Conservation (phyloP, 2,113 vertebrate genomes). For the Mormoops blainvillei region DNA sequence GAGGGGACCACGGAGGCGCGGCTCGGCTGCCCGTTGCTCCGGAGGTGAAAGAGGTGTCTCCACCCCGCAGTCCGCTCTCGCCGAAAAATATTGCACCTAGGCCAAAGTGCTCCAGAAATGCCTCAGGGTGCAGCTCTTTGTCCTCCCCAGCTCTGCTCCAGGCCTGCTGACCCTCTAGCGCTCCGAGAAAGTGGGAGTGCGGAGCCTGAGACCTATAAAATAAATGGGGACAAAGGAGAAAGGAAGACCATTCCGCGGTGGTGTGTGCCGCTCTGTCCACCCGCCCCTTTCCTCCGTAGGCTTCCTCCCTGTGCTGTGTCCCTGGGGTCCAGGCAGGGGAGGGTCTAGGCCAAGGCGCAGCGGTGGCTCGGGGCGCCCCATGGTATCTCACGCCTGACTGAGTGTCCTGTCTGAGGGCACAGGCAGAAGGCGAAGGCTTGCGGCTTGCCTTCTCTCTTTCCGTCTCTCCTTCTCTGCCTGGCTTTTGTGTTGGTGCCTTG, state of each 20-base stretch:
- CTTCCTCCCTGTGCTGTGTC: not conserved
- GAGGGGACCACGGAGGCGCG: not conserved
- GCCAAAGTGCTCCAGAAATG: not conserved
- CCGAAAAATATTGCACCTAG: not conserved
- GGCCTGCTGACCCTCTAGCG: not conserved
- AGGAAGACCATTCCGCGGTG: not conserved
- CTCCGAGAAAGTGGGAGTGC: not conserved
- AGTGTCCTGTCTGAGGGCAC: not conserved
- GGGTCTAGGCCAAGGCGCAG: not conserved
- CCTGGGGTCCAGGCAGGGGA: not conserved
- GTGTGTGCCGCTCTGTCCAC: not conserved
- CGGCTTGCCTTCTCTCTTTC: not conserved
- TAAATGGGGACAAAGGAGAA: constrained; percentile 4
- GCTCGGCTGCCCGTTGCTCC: not conserved
- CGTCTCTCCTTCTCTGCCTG: not conserved
- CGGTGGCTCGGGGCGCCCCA: rapidly evolving
- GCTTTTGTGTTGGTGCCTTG: constrained; percentile 72
- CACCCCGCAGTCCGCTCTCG: not conserved
- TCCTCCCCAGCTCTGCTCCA: constrained; percentile 16
- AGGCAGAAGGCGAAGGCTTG: not conserved
- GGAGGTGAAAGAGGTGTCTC: not conserved
- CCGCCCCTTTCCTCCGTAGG: not conserved
- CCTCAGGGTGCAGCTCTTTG: constrained; percentile 38
- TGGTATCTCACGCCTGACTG: too few species aligned
- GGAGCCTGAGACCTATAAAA: not conserved